phyloP scores from a whole-genome alignment of 2,888 invertebrate genomes.

The Leucophenga maculata region DNA sequence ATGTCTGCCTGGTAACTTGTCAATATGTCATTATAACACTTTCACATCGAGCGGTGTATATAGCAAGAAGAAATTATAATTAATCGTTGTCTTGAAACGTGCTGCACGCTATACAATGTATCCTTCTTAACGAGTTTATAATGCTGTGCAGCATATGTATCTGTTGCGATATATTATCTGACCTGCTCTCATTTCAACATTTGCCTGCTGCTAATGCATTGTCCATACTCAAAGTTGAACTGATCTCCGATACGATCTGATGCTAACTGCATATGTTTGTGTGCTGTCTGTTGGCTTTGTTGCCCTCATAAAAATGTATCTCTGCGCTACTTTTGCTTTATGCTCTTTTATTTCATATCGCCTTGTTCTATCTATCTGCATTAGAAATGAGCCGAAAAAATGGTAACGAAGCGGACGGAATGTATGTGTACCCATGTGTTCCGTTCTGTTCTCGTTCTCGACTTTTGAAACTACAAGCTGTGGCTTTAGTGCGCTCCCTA shows the following conservation, averaged over 20 bases:
- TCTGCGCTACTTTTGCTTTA: background rate
- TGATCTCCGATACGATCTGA: too few relatives aligned
- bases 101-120: background rate
- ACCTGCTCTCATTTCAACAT: background rate
- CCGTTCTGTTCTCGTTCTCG: background rate
- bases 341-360: too few relatives aligned
- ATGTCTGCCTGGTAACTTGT: slow-evolving; percentile 1
- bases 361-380: slow-evolving; percentile 8
- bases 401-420: background rate
- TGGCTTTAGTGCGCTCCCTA: background rate
- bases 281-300: background rate
- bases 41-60: background rate
- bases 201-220: too few relatives aligned
- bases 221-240: too few relatives aligned
- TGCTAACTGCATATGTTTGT: background rate
- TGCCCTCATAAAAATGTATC: slow-evolving; percentile 15
- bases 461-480: background rate
- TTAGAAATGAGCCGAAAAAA: slow-evolving; percentile 11
- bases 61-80: background rate
- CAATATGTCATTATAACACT: slow-evolving; percentile 18
- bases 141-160: slow-evolving; percentile 1
- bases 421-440: slow-evolving; percentile 15
- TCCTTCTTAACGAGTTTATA: background rate
- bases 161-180: background rate
- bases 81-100: background rate